Evolutionary conservation across 2,888 invertebrate genomes (phyloP).

Genomic region (Mycalesis mineus): DNA sequence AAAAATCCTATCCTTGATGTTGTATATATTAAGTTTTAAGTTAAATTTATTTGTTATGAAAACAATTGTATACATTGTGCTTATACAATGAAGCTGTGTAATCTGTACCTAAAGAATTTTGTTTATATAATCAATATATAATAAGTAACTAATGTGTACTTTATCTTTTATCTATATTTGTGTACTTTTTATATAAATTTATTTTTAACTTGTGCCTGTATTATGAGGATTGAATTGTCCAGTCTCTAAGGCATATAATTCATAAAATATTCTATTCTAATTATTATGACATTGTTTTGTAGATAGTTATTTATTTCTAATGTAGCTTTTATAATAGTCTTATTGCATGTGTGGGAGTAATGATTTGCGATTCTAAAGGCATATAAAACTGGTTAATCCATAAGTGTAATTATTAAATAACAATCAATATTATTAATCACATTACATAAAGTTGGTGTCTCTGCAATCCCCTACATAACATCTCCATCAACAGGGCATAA

Average conservation of each 20-base stretch:
- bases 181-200: background rate
- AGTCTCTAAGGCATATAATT: slow-evolving; percentile 1
- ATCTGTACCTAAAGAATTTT: background rate
- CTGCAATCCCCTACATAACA: no score
- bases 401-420: no score
- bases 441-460: no score
- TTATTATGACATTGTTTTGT: slow-evolving; percentile 16
- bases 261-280: background rate
- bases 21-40: slow-evolving; percentile 1
- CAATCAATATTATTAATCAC: no score
- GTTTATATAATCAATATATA: background rate
- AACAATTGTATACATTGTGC: background rate
- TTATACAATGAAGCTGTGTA: background rate
- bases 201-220: slow-evolving; percentile 16
- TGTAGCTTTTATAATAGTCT: slow-evolving; percentile 2
- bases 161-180: background rate
- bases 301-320: slow-evolving; percentile 19
- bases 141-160: background rate
- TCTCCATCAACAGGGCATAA: no score
- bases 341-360: background rate
- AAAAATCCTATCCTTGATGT: background rate
- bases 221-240: background rate
- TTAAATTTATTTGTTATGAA: slow-evolving; percentile 1
- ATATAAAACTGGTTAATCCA: no score
- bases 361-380: no score